Base-by-base conservation (phyloP, 2,888 invertebrate genomes). In the Drosophila phalerata region DNA sequence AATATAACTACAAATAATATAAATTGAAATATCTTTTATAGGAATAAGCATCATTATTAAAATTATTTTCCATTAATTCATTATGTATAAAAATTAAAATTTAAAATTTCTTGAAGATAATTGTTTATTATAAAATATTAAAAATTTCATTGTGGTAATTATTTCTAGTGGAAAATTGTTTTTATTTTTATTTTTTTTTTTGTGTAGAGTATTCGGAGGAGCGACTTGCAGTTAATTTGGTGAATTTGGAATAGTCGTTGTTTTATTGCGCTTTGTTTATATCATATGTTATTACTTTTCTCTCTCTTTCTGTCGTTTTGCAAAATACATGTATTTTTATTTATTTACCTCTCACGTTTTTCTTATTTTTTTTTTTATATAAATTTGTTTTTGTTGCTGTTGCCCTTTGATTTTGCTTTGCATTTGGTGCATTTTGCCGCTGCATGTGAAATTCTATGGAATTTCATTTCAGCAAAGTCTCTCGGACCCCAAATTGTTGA, bases 251-350 rank as follows among this genome's bases (percentile, higher is more conserved):
- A 25, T 42, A 57, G 51, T 49, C 65, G 63, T 45, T 43, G 64
- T 80, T 80, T 81, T 77, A 73, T 80, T 78, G 75, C 75, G 65
- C 72, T 81, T 83, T 81, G 75, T 80, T 81, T 71, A 77, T 72
- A 76, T 60, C 69, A 79, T 32, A 65, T 67, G 62, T 48, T 56
- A 60, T 55, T 70, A 32, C 56, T 15, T 42, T 40, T 28, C 45
- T 34, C 15, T n/a, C 45, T 40, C n/a, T 19, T 17, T 51, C 30
- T 30, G 19, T 25, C 19, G 42, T 40, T 55, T 57, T 60, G 71
- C 65, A 68, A 71, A 61, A 55, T 69, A 43, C 34, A 52, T 53
- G 30, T 55, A 48, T 45, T 45, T 62, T 72, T 67, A 75, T 76
- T 76, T 76, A 71, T 76, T 72, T 76, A 58, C 60, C 51, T 69